Base-by-base conservation (phyloP, 2,797 vertebrate genomes). In the Falco cherrug region DNA sequence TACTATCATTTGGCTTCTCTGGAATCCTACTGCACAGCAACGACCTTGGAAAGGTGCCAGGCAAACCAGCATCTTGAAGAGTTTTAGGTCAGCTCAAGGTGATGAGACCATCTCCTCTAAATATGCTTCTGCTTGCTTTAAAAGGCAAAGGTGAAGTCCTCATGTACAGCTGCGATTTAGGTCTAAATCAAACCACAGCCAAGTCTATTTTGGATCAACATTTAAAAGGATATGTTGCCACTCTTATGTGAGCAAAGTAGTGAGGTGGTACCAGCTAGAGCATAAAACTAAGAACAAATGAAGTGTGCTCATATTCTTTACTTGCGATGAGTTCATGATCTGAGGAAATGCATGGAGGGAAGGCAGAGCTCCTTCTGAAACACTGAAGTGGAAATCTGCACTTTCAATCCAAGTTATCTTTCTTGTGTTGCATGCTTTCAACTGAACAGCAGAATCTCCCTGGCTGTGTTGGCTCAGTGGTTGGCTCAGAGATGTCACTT, bases 181-280 rank as follows among this genome's bases (percentile, higher is more conserved):
- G 51, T 53, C 74, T 79, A 47, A 87, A 82, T 26, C 77, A 81
- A 84, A 82, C 13, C 41, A 60, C 43, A 47, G 70, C 11, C 85
- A 95, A 88, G 13, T 67, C 89, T 95, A 70, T 89, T 96, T 90
- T 45, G 15, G 74, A 90, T 63, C 69, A 48, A 37, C 15, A 13
- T 82, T 83, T 74, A 50, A 47, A 77, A 87, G 60, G 57, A 2
- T 20, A n/a, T 3, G 22, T 61, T 57, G 41, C 47, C 29, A 50
- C 56, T 86, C 69, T 69, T 73, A 63, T 11, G 33, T 2, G 20
- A 75, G 28, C 19, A 67, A 56, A 19, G 43, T 25, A 43, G 41
- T 0, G 1, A 85, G 45, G 47, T 5, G 63, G 70, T 37, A 22
- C 28, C 1, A 0, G 2, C 70, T 84, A 67, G 8, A 74, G 22